phyloP scores from a whole-genome alignment of 2,888 invertebrate genomes.

The Orchesellides sinensis region DNA sequence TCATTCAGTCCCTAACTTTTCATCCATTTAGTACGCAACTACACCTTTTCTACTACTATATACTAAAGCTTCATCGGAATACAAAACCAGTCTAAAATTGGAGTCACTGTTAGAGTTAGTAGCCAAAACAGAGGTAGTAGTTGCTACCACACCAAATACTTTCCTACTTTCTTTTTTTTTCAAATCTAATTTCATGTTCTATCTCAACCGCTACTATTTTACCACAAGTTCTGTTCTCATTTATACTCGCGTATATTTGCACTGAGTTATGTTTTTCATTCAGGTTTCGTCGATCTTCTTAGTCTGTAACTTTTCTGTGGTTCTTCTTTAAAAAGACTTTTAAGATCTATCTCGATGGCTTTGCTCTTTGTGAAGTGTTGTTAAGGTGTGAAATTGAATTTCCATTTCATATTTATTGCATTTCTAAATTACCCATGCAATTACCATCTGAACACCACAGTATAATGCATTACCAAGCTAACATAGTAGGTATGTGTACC shows the following conservation, averaged over 20 bases:
- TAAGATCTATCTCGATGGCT: conserved; percentile 6
- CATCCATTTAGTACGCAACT: neutral
- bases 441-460: conserved; percentile 5
- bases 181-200: conserved; percentile 62
- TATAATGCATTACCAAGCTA: too few relatives aligned
- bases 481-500: too few relatives aligned
- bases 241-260: neutral
- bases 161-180: conserved; percentile 18
- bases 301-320: neutral
- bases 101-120: too few relatives aligned
- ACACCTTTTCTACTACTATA: conserved; percentile 12
- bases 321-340: neutral
- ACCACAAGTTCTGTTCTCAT: neutral
- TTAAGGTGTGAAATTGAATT: conserved; percentile 60
- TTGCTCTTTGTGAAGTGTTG: neutral
- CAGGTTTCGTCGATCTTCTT: neutral
- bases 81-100: conserved; percentile 4
- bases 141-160: neutral
- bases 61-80: neutral
- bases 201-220: conserved; percentile 32
- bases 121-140: too few relatives aligned
- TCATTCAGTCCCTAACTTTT: neutral
- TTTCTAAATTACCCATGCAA: conserved; percentile 53
- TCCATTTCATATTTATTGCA: conserved; percentile 51
- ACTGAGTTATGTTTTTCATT: conserved; percentile 13